Evolutionary conservation across 2,113 vertebrate genomes (phyloP).

Genomic region (Myiozetetes cayanensis): DNA sequence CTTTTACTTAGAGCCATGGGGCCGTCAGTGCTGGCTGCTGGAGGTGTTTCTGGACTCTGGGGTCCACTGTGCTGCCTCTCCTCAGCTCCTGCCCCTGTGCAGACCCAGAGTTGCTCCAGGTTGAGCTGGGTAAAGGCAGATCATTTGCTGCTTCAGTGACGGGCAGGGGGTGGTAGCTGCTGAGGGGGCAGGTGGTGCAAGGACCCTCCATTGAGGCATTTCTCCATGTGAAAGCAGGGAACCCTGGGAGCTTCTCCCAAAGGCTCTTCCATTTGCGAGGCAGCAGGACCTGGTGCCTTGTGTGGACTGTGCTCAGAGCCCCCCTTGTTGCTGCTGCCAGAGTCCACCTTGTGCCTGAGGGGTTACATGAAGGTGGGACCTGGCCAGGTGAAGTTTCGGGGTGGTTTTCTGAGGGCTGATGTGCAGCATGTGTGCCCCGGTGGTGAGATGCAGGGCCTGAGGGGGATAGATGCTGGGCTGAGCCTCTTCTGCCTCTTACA

Average conservation of each 20-base stretch:
- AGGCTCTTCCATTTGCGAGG: fast-evolving
- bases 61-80: neutral
- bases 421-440: fast-evolving
- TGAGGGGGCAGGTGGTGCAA: neutral
- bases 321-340: fast-evolving
- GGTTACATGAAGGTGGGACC: neutral
- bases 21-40: neutral
- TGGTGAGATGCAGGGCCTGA: neutral
- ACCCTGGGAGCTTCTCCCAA: too few species aligned
- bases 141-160: neutral
- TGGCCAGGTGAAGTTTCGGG: neutral
- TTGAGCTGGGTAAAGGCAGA: neutral
- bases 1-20: neutral
- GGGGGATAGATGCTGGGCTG: neutral
- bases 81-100: neutral
- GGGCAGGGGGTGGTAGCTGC: neutral
- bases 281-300: neutral
- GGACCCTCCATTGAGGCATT: neutral
- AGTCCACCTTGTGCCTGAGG: fast-evolving
- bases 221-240: fast-evolving
- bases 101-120: neutral
- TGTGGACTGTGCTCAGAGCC: neutral
- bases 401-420: neutral
- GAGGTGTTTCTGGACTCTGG: neutral
- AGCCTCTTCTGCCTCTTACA: neutral